phyloP scores from a whole-genome alignment of 2,888 invertebrate species.

The Rhingia rostrata region DNA sequence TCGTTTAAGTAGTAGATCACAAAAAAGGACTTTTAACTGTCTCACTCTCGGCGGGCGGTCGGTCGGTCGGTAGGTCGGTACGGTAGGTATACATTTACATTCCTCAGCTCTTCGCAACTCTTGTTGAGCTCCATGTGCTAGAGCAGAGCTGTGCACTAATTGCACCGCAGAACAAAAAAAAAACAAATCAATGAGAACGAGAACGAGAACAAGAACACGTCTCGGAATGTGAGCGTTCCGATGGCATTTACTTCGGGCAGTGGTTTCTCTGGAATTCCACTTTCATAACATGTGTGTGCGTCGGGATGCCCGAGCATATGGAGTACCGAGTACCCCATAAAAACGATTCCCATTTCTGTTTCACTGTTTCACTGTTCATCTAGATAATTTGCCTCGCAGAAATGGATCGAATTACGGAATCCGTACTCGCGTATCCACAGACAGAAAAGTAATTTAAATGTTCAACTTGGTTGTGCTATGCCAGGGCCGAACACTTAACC shows the following conservation, averaged over 20 bases:
- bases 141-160: slow-evolving; percentile 54
- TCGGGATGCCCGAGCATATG: slow-evolving; percentile 34
- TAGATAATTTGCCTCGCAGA: slow-evolving; percentile 57
- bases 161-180: slow-evolving; percentile 49
- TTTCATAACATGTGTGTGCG: slow-evolving; percentile 53
- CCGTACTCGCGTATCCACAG: slow-evolving; percentile 8
- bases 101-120: slow-evolving; percentile 35
- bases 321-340: slow-evolving; percentile 33
- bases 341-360: slow-evolving; percentile 34
- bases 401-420: slow-evolving; percentile 66
- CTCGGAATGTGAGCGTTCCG: slow-evolving; percentile 57
- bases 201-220: neutral
- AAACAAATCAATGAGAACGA: slow-evolving; percentile 52
- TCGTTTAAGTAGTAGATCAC: slow-evolving; percentile 46
- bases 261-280: slow-evolving; percentile 71
- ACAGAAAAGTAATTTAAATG: slow-evolving; percentile 16
- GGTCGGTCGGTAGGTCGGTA: slow-evolving; percentile 11
- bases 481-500: slow-evolving; percentile 18
- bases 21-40: slow-evolving; percentile 48
- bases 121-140: slow-evolving; percentile 26
- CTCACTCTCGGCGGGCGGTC: slow-evolving; percentile 64
- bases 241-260: slow-evolving; percentile 64
- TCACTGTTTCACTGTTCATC: slow-evolving; percentile 39
- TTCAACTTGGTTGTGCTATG: neutral
- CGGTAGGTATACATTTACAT: neutral